These are phyloP conservation scores for Pogonocichla stellata DNA, from an alignment of 2,113 vertebrate species.

Conservation along the genomic window DNA sequence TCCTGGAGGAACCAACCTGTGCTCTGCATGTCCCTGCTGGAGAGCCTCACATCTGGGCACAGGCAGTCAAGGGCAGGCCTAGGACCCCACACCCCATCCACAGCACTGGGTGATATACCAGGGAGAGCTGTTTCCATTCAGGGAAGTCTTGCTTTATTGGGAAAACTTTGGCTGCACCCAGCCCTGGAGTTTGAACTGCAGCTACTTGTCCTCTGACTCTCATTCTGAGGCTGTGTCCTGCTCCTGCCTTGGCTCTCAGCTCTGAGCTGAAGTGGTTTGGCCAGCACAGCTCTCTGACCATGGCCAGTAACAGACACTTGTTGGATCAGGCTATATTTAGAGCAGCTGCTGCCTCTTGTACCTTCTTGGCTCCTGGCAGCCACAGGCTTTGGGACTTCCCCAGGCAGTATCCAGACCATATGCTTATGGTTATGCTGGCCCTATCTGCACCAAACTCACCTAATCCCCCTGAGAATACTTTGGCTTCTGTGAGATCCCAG, in stretches of 20 bases:
- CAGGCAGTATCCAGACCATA: background rate
- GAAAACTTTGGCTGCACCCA: background rate
- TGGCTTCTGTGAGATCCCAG: background rate
- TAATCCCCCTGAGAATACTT: background rate
- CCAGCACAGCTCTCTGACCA: fast-evolving
- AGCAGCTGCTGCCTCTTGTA: background rate
- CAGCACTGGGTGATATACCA: fast-evolving
- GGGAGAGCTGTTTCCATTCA: background rate
- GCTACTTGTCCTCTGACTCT: background rate
- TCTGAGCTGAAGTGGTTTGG: background rate
- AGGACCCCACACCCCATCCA: background rate
- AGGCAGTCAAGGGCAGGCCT: background rate
- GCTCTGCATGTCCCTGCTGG: background rate
- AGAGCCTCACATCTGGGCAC: fast-evolving
- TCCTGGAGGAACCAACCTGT: background rate
- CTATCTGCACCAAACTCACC: fast-evolving
- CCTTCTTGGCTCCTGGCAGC: background rate
- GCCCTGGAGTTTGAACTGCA: background rate
- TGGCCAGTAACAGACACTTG: background rate
- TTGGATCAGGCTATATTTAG: slow-evolving; percentile 26
- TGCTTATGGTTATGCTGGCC: background rate
- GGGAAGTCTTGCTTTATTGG: background rate
- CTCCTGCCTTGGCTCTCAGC: background rate
- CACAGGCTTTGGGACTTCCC: background rate
- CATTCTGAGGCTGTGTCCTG: background rate